A percentile compares a stretch with the other conserved stretches of the same genome.
Conservation (phyloP, 2,888 invertebrate genomes). For the Lasius fuliginosus region DNA sequence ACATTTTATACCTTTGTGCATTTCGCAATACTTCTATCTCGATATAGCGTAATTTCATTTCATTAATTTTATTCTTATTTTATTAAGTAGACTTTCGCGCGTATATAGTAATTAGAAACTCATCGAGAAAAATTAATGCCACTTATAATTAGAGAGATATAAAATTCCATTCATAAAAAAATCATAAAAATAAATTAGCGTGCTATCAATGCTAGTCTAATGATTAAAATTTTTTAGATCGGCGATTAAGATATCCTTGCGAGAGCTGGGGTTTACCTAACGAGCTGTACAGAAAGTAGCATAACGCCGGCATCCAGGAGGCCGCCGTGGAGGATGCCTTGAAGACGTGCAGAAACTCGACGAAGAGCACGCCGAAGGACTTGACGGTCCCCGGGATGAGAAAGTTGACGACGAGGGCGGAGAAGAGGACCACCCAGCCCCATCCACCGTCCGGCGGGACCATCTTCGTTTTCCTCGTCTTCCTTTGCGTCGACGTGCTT, state of each 20-base stretch:
- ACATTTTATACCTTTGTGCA: not conserved
- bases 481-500: constrained; percentile 68
- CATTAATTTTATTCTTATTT: not conserved
- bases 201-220: too few relatives aligned
- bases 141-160: not conserved
- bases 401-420: constrained; percentile 93
- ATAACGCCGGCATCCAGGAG: constrained; percentile 94
- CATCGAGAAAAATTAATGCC: not conserved
- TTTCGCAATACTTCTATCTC: too few relatives aligned
- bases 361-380: constrained; percentile 94
- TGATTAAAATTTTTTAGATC: not conserved
- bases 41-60: not conserved
- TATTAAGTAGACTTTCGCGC: not conserved
- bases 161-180: not conserved
- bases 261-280: constrained; percentile 88
- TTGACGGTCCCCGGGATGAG: constrained; percentile 95
- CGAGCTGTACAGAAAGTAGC: constrained; percentile 95
- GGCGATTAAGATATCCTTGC: not conserved
- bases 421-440: constrained; percentile 86
- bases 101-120: not conserved
- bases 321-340: constrained; percentile 91
- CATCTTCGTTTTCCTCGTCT: constrained; percentile 78
- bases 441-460: constrained; percentile 87
- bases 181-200: not conserved
- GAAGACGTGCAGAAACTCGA: constrained; percentile 94